These are phyloP conservation scores for Leptobrachium leishanense DNA, from an alignment of 2,113 vertebrate genomes.

Conservation along the genomic window DNA sequence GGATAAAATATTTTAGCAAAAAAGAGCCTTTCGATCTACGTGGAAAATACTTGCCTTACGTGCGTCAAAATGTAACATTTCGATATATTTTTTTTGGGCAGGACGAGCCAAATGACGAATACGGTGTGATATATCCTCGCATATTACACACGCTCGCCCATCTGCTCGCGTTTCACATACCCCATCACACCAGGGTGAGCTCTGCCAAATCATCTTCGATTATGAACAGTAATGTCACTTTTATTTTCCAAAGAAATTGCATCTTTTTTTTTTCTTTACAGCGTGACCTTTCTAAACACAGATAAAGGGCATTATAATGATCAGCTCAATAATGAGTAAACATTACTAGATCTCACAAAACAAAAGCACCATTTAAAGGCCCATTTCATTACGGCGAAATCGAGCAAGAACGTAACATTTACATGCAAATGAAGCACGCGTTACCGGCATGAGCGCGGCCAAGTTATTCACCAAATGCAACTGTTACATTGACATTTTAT, in stretches of 20 bases:
- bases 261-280: not conserved
- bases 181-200: not conserved
- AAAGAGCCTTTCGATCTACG: no score
- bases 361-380: not conserved
- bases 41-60: no score
- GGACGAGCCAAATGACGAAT: not conserved
- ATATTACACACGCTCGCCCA: not conserved
- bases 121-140: not conserved
- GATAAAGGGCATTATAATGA: conserved; percentile 14
- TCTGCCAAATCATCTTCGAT: conserved; percentile 12
- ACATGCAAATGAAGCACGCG: not conserved
- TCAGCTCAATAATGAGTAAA: not conserved
- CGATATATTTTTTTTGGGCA: no score
- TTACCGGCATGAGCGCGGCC: not conserved
- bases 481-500: not conserved
- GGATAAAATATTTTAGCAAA: no score
- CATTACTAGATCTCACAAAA: not conserved
- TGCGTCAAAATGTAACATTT: no score
- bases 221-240: conserved; percentile 4
- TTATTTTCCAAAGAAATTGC: not conserved
- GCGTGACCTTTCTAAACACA: conserved; percentile 18
- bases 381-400: not conserved
- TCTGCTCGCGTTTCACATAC: conserved; percentile 1
- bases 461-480: not conserved
- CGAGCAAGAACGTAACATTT: not conserved